Evolutionary conservation across 1,140 invertebrate genomes (phyloP), one percentile per base, ranked within the genome.

Genomic region (Triops cancriformis): DNA sequence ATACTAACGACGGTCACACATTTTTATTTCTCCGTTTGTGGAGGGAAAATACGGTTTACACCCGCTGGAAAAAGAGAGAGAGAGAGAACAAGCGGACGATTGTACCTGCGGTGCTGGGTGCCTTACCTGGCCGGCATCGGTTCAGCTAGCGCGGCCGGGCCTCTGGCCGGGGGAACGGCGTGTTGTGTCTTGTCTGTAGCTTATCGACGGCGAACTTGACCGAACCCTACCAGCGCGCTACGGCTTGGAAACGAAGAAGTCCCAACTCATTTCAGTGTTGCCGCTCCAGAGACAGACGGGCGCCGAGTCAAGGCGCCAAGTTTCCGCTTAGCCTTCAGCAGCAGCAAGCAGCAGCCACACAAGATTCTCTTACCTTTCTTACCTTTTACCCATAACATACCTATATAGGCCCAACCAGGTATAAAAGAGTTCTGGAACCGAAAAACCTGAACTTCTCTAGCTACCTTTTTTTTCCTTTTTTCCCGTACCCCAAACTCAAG

Each of bases 261-360:
- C 51, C n/a, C 51, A 64, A 64, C 51, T 64, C 51, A 64, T 64
- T 64, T 64, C 51, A 14, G 51, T n/a, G 23, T 37, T 37, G 31
- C 51, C 23, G n/a, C 51, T 23, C 51, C 6, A 64, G n/a, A 64
- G 51, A 64, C 51, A 64, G 51, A 64, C 51, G 51, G 51, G 51
- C 51, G 51, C 51, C 51, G 51, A 64, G 51, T 64, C 51, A 64
- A 64, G 51, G 51, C 51, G 51, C 51, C 51, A 64, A 64, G 51
- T 64, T 64, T 64, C 51, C 51, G 51, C 51, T 64, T 64, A 64
- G 51, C 51, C 51, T 64, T 37, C 31, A 37, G 31, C 31, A 37
- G 31, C 31, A 37, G 31, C 31, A 37, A 37, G 31, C 31, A 37
- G 31, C 51, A 64, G 18, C 51, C 14, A 64, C 51, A 64, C 51